Conservation (phyloP, 2,888 invertebrate genomes). For the Loripinus fragilis region DNA sequence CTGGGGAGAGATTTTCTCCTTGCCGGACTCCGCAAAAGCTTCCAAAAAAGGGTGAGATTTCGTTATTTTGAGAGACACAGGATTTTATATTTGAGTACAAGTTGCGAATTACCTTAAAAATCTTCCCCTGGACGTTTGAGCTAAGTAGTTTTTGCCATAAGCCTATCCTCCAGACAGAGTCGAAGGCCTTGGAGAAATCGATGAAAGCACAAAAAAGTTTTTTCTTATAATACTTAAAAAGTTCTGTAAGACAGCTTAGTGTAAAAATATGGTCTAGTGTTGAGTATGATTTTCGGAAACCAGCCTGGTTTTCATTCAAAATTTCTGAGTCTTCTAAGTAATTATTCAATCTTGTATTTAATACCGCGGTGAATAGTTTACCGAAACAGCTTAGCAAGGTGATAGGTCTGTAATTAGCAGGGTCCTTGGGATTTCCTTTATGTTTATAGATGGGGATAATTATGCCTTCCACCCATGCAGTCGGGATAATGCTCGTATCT, state of each 20-base stretch:
- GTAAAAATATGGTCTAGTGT: conserved; percentile 39
- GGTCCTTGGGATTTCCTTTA: conserved; percentile 27
- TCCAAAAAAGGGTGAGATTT: conserved; percentile 4
- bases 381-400: conserved; percentile 36
- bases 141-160: conserved; percentile 29
- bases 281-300: conserved; percentile 28
- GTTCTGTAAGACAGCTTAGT: conserved; percentile 20
- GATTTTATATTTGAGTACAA: conserved; percentile 42
- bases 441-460: conserved; percentile 33
- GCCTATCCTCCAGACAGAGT: conserved; percentile 34
- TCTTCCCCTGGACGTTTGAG: conserved; percentile 32
- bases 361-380: conserved; percentile 43
- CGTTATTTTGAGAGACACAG: conserved; percentile 13
- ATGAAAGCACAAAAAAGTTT: conserved; percentile 34
- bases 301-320: conserved; percentile 39
- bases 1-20: conserved; percentile 31
- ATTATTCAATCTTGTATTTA: conserved; percentile 28
- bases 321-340: conserved; percentile 22
- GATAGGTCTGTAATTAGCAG: conserved; percentile 39
- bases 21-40: conserved; percentile 28
- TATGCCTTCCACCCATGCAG: conserved; percentile 28
- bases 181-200: conserved; percentile 31
- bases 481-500: conserved; percentile 21
- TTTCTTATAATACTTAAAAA: conserved; percentile 23
- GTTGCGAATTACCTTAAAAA: conserved; percentile 30